phyloP scores from a whole-genome alignment of 2,888 invertebrate species.

The Phaedon cochleariae region DNA sequence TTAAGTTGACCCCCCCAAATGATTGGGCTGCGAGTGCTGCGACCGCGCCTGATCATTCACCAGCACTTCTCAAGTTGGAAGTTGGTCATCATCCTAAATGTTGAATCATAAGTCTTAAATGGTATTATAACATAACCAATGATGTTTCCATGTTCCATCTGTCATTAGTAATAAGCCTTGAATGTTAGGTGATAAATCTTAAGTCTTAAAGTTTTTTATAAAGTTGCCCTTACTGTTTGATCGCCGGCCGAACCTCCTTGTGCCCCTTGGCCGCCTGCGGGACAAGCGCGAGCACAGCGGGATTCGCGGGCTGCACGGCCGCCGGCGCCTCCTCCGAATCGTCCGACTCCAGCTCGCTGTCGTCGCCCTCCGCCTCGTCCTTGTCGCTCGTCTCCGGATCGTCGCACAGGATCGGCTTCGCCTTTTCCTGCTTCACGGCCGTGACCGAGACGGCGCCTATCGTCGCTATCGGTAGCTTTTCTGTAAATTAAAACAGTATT shows the following conservation, averaged over 20 bases:
- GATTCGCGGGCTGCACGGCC: constrained; percentile 9
- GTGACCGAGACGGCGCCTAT: constrained; percentile 69
- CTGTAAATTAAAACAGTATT: constrained; percentile 21
- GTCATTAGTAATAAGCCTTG: too few relatives aligned
- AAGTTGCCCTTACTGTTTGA: constrained; percentile 2
- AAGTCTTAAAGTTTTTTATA: too few relatives aligned
- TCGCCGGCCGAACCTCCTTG: background rate
- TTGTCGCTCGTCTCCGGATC: constrained; percentile 77
- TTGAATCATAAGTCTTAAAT: too few relatives aligned
- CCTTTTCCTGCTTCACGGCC: constrained; percentile 57
- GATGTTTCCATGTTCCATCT: too few relatives aligned
- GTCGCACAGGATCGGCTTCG: constrained; percentile 68
- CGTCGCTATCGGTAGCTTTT: constrained; percentile 59
- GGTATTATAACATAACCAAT: too few relatives aligned
- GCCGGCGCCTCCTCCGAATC: constrained; percentile 60
- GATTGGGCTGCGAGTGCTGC: too few relatives aligned
- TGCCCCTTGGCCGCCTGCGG: constrained; percentile 22
- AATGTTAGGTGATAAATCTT: too few relatives aligned
- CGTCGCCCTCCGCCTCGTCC: constrained; percentile 77
- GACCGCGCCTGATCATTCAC: too few relatives aligned
- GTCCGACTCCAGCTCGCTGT: constrained; percentile 72
- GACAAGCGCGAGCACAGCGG: constrained; percentile 17
- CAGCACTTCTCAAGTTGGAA: too few relatives aligned
- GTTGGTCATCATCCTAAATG: too few relatives aligned
- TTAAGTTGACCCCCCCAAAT: too few relatives aligned